Percentiles rank a stretch among this genome's conserved stretches.
These are phyloP conservation scores for Atta cephalotes DNA, from an alignment of 1,140 invertebrate species.

Conservation along the genomic window DNA sequence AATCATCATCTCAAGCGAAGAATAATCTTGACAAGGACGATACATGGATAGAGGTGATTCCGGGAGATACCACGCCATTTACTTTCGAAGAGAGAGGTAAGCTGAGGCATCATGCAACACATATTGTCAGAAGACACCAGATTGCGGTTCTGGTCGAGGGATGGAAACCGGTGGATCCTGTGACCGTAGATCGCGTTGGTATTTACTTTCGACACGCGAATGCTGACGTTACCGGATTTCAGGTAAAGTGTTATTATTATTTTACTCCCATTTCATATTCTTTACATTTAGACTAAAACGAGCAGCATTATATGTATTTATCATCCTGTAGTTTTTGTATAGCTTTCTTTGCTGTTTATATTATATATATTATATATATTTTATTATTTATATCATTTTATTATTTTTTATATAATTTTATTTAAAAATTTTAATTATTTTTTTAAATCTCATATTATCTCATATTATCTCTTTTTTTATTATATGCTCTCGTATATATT, in stretches of 20 bases:
- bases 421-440: background rate
- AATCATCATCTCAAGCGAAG: constrained; percentile 68
- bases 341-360: background rate
- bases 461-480: background rate
- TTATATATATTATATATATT: background rate
- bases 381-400: too few species aligned
- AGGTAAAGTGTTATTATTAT: constrained; percentile 69
- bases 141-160: constrained; percentile 95
- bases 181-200: constrained; percentile 98
- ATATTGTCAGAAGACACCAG: constrained; percentile 94
- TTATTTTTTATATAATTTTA: too few species aligned
- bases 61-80: constrained; percentile 92
- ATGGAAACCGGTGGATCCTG: constrained; percentile 94
- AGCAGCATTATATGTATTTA: background rate
- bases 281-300: background rate
- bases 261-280: background rate
- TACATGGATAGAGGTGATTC: constrained; percentile 90
- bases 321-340: background rate
- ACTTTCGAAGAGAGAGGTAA: constrained; percentile 94
- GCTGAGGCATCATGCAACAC: constrained; percentile 92
- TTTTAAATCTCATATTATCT: background rate
- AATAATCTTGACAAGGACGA: constrained; percentile 84
- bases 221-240: constrained; percentile 82
- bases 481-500: background rate
- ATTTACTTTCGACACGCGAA: constrained; percentile 95